Percentiles rank a stretch among this genome's conserved stretches.
Conservation (phyloP, 2,113 vertebrate species). For the Hemiscyllium ocellatum region DNA sequence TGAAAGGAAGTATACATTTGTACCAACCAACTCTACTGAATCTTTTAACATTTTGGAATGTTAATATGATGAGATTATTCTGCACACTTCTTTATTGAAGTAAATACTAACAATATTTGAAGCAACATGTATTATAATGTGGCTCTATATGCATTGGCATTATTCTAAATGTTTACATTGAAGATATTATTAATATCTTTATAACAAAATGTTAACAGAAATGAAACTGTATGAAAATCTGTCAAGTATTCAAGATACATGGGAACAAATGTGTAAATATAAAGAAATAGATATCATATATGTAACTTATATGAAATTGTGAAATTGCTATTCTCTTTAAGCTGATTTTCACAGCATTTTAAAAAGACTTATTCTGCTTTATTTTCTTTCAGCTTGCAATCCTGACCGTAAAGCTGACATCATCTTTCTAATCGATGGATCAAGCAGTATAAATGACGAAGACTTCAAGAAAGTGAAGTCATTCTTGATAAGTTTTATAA, state of each 20-base stretch:
- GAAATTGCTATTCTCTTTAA: not conserved
- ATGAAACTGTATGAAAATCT: not conserved
- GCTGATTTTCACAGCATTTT: not conserved
- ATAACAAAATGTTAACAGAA: not conserved
- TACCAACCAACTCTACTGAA: not conserved
- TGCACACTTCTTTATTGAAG: not conserved
- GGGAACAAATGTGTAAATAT: not conserved
- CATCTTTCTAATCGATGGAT: constrained; percentile 73
- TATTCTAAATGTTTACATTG: not conserved
- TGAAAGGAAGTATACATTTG: no score
- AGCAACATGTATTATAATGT: not conserved
- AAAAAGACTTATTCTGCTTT: not conserved
- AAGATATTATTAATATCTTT: no score
- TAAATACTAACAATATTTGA: not conserved
- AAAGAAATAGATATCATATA: no score
- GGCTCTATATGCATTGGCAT: not conserved
- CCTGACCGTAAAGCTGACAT: constrained; percentile 53
- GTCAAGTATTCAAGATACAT: not conserved
- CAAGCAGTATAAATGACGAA: constrained; percentile 54
- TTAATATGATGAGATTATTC: not conserved
- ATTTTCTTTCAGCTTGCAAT: constrained; percentile 59
- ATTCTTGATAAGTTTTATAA: constrained; percentile 62
- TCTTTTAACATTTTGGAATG: not conserved
- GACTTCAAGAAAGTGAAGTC: constrained; percentile 66
- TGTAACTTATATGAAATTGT: not conserved